These are phyloP conservation scores for Syngnathus rostellatus DNA, from an alignment of 2,797 vertebrate species.

Conservation along the genomic window DNA sequence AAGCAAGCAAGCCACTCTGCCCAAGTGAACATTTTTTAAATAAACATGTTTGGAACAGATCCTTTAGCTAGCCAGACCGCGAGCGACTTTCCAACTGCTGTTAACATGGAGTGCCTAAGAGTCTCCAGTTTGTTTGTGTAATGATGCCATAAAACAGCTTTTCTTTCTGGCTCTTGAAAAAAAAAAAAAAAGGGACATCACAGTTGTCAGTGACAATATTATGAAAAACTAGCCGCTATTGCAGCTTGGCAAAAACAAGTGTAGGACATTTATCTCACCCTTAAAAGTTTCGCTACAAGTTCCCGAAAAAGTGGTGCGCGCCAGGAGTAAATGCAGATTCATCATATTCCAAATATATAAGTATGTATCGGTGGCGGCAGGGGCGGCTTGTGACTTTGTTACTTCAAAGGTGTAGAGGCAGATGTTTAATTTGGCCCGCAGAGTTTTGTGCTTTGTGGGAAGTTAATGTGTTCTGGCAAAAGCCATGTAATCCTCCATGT, in stretches of 20 bases:
- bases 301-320: not conserved
- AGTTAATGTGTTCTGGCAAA: slow-evolving; percentile 8
- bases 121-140: not conserved
- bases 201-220: not conserved
- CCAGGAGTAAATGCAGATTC: not conserved
- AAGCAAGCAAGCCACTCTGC: not conserved
- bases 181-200: not conserved
- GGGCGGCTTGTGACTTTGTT: not conserved
- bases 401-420: slow-evolving; percentile 9
- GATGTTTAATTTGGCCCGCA: slow-evolving; percentile 9
- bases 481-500: slow-evolving; percentile 7
- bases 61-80: no score
- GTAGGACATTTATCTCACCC: not conserved
- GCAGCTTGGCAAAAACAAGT: slow-evolving; percentile 4
- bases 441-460: slow-evolving; percentile 10
- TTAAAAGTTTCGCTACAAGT: not conserved
- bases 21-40: not conserved
- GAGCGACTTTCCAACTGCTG: no score
- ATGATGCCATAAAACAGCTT: not conserved
- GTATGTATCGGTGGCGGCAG: not conserved
- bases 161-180: not conserved
- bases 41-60: no score
- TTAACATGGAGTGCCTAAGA: not conserved
- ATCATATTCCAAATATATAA: not conserved
- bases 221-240: not conserved